Conservation (phyloP, 2,797 vertebrate genomes). For the Poecilia picta region DNA sequence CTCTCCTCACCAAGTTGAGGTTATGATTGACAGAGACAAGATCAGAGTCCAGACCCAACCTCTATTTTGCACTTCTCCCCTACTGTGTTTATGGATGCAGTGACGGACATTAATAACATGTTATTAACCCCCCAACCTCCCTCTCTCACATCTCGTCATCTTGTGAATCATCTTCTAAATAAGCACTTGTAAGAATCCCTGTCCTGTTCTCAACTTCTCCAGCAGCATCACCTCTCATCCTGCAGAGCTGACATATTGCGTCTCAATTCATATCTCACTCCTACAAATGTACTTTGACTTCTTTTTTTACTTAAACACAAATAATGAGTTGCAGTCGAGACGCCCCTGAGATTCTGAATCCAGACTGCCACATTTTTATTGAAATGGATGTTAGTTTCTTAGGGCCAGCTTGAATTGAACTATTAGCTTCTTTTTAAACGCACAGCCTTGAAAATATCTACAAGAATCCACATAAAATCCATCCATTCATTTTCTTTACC, state of each 20-base stretch:
- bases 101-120: slow-evolving; percentile 54
- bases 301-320: slow-evolving; percentile 58
- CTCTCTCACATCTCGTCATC: slow-evolving; percentile 10
- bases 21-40: slow-evolving; percentile 42
- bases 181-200: slow-evolving; percentile 35
- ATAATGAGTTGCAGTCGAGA: slow-evolving; percentile 61
- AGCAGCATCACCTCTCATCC: slow-evolving; percentile 11
- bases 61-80: slow-evolving; percentile 38
- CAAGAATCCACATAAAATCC: background rate
- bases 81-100: slow-evolving; percentile 16
- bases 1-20: slow-evolving; percentile 5
- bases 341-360: slow-evolving; percentile 67
- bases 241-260: slow-evolving; percentile 19
- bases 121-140: slow-evolving; percentile 36
- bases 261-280: slow-evolving; percentile 1
- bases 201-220: slow-evolving; percentile 18
- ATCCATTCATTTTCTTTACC: no score
- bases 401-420: slow-evolving; percentile 34
- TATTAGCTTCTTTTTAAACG: slow-evolving; percentile 26
- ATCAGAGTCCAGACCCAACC: slow-evolving; percentile 50
- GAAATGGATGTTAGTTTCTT: slow-evolving; percentile 69
- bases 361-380: slow-evolving; percentile 49
- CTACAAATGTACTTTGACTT: background rate
- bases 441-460: slow-evolving; percentile 32
- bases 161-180: slow-evolving; percentile 47